Percentiles rank a stretch among this genome's conserved stretches.
phyloP scores from a whole-genome alignment of 1,140 invertebrate species.

The Bombus superbus region DNA sequence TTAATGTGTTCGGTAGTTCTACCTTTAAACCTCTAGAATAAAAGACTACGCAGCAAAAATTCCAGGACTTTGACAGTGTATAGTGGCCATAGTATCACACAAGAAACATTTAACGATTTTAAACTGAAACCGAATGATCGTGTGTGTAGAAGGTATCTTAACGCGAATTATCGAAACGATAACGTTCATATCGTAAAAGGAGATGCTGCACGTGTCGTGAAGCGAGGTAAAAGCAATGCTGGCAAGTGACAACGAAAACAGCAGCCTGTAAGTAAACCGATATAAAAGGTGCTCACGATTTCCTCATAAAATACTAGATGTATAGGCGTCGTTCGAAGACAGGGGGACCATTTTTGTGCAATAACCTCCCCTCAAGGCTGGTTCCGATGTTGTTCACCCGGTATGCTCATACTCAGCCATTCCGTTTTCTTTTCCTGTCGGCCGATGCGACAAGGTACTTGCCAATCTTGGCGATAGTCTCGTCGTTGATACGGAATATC shows the following conservation, averaged over 20 bases:
- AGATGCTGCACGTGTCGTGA: neutral
- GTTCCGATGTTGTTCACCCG: neutral
- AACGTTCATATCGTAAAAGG: neutral
- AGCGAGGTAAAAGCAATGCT: neutral
- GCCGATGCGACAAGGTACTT: constrained; percentile 45
- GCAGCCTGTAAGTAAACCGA: constrained; percentile 70
- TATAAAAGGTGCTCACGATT: constrained; percentile 76
- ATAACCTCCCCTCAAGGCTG: constrained; percentile 25
- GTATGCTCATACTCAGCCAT: neutral
- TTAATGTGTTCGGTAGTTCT: too few relatives aligned
- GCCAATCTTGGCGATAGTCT: constrained; percentile 59
- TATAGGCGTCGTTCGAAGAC: constrained; percentile 45
- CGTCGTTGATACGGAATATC: constrained; percentile 44
- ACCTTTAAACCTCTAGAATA: neutral
- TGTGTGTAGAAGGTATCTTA: neutral
- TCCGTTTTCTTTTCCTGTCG: constrained; percentile 30
- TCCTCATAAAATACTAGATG: constrained; percentile 72
- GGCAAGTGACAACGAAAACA: constrained; percentile 29
- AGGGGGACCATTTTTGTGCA: constrained; percentile 42
- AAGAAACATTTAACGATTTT: neutral
- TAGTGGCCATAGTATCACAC: neutral
- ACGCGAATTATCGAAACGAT: constrained; percentile 6
- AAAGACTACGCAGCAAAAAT: neutral
- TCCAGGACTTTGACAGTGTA: too few relatives aligned
- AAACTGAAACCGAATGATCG: neutral